Evolutionary conservation across 2,797 vertebrate genomes (phyloP).

Genomic region (Silurus lanzhouensis): DNA sequence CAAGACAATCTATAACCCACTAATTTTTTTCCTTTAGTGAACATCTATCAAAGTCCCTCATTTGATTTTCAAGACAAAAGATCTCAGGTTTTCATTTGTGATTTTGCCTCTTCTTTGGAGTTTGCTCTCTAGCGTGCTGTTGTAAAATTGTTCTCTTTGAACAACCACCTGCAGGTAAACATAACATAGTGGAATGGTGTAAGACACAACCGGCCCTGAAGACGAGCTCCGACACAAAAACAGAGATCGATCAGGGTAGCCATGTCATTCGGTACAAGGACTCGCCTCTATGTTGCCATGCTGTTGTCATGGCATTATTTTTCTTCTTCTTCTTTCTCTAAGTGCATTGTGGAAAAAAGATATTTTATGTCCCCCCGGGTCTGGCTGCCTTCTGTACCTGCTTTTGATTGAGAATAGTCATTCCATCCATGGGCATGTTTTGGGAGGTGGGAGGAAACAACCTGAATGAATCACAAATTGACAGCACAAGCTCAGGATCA

Average conservation of each 20-base stretch:
- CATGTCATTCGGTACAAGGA: not conserved
- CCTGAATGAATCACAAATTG: no score
- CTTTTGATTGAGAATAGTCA: not conserved
- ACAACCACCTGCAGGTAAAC: slow-evolving; percentile 34
- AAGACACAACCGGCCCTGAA: slow-evolving; percentile 31
- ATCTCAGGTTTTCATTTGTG: slow-evolving; percentile 47
- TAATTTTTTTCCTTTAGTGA: no score
- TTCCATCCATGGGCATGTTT: not conserved
- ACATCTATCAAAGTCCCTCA: not conserved
- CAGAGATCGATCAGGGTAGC: slow-evolving; percentile 33
- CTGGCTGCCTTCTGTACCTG: not conserved
- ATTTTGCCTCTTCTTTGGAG: slow-evolving; percentile 26
- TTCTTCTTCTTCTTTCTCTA: not conserved
- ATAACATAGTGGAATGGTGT: slow-evolving; percentile 44
- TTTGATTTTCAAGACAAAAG: slow-evolving; percentile 1
- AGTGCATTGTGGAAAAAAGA: not conserved
- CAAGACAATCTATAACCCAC: no score
- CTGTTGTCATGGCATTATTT: not conserved
- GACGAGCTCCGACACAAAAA: slow-evolving; percentile 33
- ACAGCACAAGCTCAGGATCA: not conserved
- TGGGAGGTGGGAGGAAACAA: not conserved
- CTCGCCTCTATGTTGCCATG: not conserved
- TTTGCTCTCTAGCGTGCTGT: slow-evolving; percentile 21
- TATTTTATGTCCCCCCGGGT: not conserved
- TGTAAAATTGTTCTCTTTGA: slow-evolving; percentile 35